Evolutionary conservation across 2,888 invertebrate species (phyloP), one percentile per base, ranked within the genome.

Genomic region (Imbricaverruca yamaguchii): DNA sequence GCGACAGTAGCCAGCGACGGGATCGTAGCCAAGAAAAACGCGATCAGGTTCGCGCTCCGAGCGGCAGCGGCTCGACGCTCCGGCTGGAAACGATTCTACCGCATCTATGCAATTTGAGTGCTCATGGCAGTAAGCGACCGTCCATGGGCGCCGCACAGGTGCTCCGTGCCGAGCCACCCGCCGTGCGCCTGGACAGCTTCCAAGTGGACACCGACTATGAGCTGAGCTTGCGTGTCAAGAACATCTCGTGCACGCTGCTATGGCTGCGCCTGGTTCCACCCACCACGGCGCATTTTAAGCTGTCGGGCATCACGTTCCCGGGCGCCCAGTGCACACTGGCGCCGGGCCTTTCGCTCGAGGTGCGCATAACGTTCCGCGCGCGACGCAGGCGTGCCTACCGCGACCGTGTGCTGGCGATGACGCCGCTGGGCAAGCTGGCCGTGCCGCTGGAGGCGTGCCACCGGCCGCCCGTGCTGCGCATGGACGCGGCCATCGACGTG

Each of bases 1-100:
- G 95, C 56, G 92, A 92, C 86, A 93, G 93, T 83, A 92, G 93
- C 86, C 94, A 94, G 0, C 93, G 92, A 53, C 95, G 95, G 95
- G 93, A 95, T 93, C 90, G 90, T 85, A 92, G 93, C 13, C 85
- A 88, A 83, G 88, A 87, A 87, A 57, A 80, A 21, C 21, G 21
- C 9, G 0, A 9, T 12, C 55, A 55, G 21, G 18, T 53, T 21
- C 13, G 53, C 23, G 23, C 57, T 80, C 69, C 80, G 82, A 11
- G 53, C 81, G 7, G 69, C 63, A 83, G 92, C 11, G 90, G 92
- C 83, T 89, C 92, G 84, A 92, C 92, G 1, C 92, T 92, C 0
- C 91, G 92, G 0, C 92, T 93, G 85, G 91, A 92, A 86, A 91
- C 92, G 0, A 92, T 91, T 9, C 89, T 90, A 18, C 74, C 74